Percentiles rank a stretch among this genome's conserved stretches.
Evolutionary conservation across 1,140 invertebrate genomes (phyloP).

Genomic region (Philopotamus ludificatus): DNA sequence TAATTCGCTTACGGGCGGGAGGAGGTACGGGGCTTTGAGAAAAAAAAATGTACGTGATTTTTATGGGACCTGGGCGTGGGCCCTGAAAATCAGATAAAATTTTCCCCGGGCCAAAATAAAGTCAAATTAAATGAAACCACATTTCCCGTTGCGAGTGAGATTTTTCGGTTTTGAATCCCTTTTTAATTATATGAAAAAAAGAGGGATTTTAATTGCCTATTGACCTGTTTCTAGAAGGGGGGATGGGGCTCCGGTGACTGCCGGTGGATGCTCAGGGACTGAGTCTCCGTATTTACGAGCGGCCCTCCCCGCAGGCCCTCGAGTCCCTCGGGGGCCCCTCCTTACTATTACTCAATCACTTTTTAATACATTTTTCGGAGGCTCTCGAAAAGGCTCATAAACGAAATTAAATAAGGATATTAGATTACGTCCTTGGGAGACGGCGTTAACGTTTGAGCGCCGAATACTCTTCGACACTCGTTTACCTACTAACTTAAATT

Average conservation of each 20-base stretch:
- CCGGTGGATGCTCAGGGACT: background rate
- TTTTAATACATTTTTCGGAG: slow-evolving; percentile 36
- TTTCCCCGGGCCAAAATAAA: slow-evolving; percentile 27
- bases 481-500: no score
- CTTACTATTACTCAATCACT: slow-evolving; percentile 33
- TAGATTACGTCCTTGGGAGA: slow-evolving; percentile 18
- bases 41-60: slow-evolving; percentile 23
- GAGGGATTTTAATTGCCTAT: slow-evolving; percentile 34
- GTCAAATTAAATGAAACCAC: slow-evolving; percentile 32
- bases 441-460: slow-evolving; percentile 6
- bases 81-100: slow-evolving; percentile 23
- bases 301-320: background rate
- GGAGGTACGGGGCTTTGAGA: slow-evolving; percentile 17
- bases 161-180: slow-evolving; percentile 28
- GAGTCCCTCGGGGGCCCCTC: slow-evolving; percentile 2
- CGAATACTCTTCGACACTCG: no score
- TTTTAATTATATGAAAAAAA: slow-evolving; percentile 33
- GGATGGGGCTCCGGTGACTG: background rate
- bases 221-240: slow-evolving; percentile 33
- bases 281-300: slow-evolving; percentile 21
- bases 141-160: slow-evolving; percentile 32
- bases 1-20: slow-evolving; percentile 24
- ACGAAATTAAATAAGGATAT: slow-evolving; percentile 37
- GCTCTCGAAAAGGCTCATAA: slow-evolving; percentile 32
- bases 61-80: background rate